phyloP scores from a whole-genome alignment of 2,888 invertebrate genomes.

The Leucophenga maculata region DNA sequence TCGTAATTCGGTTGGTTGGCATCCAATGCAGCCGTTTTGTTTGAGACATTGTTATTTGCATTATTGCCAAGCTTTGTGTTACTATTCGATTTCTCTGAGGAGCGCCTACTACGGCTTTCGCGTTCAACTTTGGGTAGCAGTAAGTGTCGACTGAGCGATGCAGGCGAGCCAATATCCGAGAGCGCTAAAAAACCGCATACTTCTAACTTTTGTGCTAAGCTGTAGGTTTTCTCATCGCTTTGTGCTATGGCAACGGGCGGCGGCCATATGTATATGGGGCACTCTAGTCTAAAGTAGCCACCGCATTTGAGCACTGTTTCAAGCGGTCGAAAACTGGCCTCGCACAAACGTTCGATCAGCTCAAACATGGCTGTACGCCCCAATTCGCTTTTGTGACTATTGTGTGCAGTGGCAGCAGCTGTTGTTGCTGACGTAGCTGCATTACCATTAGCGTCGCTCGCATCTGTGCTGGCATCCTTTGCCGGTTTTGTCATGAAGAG shows the following conservation, averaged over 20 bases:
- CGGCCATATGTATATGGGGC: constrained; percentile 82
- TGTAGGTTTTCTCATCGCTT: constrained; percentile 39
- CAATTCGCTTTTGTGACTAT: constrained; percentile 66
- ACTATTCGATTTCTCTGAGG: constrained; percentile 59
- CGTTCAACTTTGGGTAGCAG: constrained; percentile 82
- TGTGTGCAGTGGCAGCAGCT: neutral
- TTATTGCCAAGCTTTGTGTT: constrained; percentile 68
- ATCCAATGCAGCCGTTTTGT: constrained; percentile 49
- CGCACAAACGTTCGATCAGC: constrained; percentile 80
- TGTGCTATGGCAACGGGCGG: constrained; percentile 75
- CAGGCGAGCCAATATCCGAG: constrained; percentile 91
- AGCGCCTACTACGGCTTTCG: constrained; percentile 71
- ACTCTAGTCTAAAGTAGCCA: constrained; percentile 76
- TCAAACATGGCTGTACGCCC: constrained; percentile 68
- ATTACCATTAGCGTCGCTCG: constrained; percentile 21
- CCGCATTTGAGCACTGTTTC: constrained; percentile 83
- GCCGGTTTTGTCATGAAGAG: constrained; percentile 59
- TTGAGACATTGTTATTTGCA: constrained; percentile 67
- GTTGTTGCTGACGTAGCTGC: neutral
- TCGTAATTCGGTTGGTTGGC: constrained; percentile 61
- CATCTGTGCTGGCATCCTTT: constrained; percentile 42
- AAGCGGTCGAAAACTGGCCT: constrained; percentile 82
- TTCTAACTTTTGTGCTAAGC: constrained; percentile 81
- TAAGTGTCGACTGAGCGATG: constrained; percentile 90
- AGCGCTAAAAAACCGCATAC: constrained; percentile 92